Evolutionary conservation across 2,888 invertebrate species (phyloP).

Genomic region (Nipponacmea schrenckii): DNA sequence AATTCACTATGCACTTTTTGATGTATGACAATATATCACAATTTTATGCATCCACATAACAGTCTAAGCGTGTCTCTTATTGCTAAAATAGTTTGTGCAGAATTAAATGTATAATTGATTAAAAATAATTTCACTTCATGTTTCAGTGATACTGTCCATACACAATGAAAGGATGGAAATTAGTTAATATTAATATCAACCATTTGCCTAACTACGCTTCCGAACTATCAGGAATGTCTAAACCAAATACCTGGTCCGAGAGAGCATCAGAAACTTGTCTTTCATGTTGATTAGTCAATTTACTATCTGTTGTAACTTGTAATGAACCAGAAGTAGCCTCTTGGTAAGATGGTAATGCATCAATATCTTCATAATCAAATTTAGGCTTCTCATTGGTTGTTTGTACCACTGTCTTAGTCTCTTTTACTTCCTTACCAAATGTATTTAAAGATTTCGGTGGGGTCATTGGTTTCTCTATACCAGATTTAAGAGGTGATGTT

Average conservation of each 20-base stretch:
- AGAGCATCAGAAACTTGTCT: conserved; percentile 25
- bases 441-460: not conserved
- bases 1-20: no score
- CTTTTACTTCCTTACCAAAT: not conserved
- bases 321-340: conserved; percentile 42
- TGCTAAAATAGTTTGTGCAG: not conserved
- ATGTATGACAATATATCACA: no score
- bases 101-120: not conserved
- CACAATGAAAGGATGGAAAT: not conserved
- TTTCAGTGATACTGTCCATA: conserved; percentile 1
- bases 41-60: no score
- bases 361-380: conserved; percentile 40
- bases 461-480: not conserved
- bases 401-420: not conserved
- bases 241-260: conserved; percentile 44
- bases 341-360: conserved; percentile 47
- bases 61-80: no score
- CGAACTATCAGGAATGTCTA: conserved; percentile 9
- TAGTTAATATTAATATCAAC: not conserved
- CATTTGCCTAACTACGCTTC: not conserved
- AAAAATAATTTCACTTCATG: conserved; percentile 2
- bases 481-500: conserved; percentile 22
- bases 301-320: conserved; percentile 11
- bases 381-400: conserved; percentile 19
- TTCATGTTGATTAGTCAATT: conserved; percentile 17